phyloP scores from a whole-genome alignment of 2,797 vertebrate species.

The Aldrovandia affinis region DNA sequence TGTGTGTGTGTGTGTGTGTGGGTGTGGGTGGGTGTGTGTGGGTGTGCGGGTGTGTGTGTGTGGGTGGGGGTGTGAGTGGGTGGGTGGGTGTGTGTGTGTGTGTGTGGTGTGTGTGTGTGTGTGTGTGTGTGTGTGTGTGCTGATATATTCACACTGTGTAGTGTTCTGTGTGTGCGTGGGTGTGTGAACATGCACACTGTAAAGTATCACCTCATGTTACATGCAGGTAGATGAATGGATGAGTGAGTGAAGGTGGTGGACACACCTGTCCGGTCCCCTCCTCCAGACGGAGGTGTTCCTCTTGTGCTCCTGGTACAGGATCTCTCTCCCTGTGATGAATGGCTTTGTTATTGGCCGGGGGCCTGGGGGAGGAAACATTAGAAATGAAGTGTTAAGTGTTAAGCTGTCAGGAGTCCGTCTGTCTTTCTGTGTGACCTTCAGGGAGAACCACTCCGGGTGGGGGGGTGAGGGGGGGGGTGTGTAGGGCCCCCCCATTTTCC shows the following conservation, averaged over 20 bases:
- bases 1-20: no score
- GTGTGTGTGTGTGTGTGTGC: neutral
- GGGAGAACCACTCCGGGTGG: neutral
- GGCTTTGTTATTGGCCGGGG: conserved; percentile 34
- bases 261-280: conserved; percentile 2
- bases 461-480: neutral
- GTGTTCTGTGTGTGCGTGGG: neutral
- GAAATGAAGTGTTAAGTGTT: conserved; percentile 37
- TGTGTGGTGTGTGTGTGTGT: neutral
- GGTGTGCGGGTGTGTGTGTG: no score
- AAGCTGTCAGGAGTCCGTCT: conserved; percentile 14
- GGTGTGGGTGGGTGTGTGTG: no score
- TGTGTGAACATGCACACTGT: neutral
- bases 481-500: neutral
- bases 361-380: conserved; percentile 10
- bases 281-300: neutral
- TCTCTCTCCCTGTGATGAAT: conserved; percentile 32
- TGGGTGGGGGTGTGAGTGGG: neutral
- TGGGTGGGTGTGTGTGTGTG: neutral
- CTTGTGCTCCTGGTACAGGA: conserved; percentile 26
- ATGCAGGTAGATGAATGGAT: neutral
- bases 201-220: conserved; percentile 8
- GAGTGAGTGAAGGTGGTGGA: neutral
- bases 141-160: neutral
- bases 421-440: neutral